Conservation (phyloP, 2,888 invertebrate species). For the Temnothorax ravouxi region DNA sequence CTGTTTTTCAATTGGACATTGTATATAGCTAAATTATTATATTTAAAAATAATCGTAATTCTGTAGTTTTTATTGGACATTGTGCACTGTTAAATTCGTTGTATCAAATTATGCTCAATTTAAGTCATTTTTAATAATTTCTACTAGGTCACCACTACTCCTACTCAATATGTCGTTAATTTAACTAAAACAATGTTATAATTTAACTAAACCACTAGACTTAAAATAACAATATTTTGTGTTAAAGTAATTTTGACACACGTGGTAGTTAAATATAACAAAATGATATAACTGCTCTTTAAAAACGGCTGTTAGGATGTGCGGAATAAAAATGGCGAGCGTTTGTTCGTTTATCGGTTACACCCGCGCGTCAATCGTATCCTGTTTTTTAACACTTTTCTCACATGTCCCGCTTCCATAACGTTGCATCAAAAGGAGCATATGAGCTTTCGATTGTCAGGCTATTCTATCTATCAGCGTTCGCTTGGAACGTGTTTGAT, state of each 20-base stretch:
- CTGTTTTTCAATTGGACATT: neutral
- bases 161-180: too few species aligned
- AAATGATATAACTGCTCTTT: neutral
- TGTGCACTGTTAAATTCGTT: neutral
- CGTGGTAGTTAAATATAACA: too few species aligned
- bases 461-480: slow-evolving; percentile 8
- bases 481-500: slow-evolving; percentile 28
- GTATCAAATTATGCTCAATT: too few species aligned
- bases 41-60: neutral
- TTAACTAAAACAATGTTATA: too few species aligned
- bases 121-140: too few species aligned
- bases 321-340: slow-evolving; percentile 22
- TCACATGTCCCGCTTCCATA: neutral
- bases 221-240: too few species aligned
- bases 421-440: slow-evolving; percentile 22
- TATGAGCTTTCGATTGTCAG: slow-evolving; percentile 17
- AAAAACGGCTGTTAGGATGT: neutral
- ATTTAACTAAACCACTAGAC: too few species aligned
- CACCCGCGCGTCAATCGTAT: neutral
- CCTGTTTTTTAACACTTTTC: slow-evolving; percentile 25
- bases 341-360: slow-evolving; percentile 17
- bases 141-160: too few species aligned
- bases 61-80: neutral
- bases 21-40: too few species aligned
- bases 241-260: too few species aligned